Percentiles rank a stretch among this genome's conserved stretches.
Evolutionary conservation across 1,140 invertebrate genomes (phyloP).

Genomic region (Neodiprion virginianus): DNA sequence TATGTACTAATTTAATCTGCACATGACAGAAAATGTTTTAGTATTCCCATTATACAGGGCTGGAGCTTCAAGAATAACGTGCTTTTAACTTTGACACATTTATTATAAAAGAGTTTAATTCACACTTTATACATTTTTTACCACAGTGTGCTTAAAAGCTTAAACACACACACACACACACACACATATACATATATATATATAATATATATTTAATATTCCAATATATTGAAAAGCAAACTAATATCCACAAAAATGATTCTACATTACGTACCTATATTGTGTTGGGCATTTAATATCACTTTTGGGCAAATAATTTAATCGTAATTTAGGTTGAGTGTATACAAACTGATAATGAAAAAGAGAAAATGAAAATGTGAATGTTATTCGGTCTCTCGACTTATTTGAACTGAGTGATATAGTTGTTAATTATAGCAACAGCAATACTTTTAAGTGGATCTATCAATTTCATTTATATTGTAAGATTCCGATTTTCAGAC

Average conservation of each 20-base stretch:
- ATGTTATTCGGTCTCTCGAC: not conserved
- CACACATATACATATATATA: not conserved
- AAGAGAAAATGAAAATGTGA: not conserved
- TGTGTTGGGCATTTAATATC: not conserved
- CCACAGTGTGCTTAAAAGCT: slow-evolving; percentile 4
- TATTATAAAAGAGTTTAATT: slow-evolving; percentile 2
- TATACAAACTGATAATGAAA: not conserved
- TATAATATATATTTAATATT: not conserved
- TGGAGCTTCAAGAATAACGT: not conserved
- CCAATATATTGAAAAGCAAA: not conserved
- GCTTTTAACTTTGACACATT: not conserved
- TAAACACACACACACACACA: not conserved
- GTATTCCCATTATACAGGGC: not conserved
- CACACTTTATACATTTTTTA: slow-evolving; percentile 4
- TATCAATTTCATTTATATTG: no score
- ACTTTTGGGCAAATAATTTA: not conserved
- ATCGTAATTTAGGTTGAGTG: not conserved
- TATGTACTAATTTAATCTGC: not conserved
- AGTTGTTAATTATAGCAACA: not conserved
- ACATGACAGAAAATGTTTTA: not conserved
- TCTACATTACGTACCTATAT: not conserved
- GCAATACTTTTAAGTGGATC: no score
- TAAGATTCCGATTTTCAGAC: no score
- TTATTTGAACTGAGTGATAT: not conserved
- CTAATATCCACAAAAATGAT: not conserved